These are phyloP conservation scores for Lepisosteus osseus DNA, from an alignment of 2,113 vertebrate species.

Conservation along the genomic window DNA sequence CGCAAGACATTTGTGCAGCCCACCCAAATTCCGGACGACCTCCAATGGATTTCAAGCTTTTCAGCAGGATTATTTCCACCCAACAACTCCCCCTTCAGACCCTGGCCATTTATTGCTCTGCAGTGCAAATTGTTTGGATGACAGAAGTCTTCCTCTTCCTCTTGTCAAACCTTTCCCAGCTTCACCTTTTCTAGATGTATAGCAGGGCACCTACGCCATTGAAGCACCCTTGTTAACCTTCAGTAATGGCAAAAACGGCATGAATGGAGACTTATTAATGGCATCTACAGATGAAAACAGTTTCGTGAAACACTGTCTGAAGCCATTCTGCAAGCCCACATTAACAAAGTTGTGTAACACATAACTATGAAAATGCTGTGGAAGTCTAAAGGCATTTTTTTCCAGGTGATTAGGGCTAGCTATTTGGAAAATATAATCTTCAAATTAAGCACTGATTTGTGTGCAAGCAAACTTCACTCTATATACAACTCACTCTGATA, in stretches of 20 bases:
- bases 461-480: too few relatives aligned
- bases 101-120: neutral
- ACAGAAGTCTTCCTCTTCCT: neutral
- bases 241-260: constrained; percentile 2
- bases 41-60: too few relatives aligned
- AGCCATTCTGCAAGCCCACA: too few relatives aligned
- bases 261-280: neutral
- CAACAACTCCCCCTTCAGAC: neutral
- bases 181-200: neutral
- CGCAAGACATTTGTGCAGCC: too few relatives aligned
- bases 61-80: neutral
- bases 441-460: neutral
- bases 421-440: neutral
- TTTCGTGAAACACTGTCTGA: neutral
- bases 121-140: neutral
- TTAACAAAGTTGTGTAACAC: too few relatives aligned
- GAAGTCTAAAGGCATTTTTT: too few relatives aligned
- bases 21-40: too few relatives aligned
- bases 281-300: neutral
- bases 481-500: too few relatives aligned
- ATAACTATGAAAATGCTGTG: too few relatives aligned
- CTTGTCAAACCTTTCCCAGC: neutral
- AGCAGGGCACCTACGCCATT: neutral
- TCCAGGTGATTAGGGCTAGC: too few relatives aligned
- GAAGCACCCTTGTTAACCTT: neutral